phyloP scores from a whole-genome alignment of 2,797 vertebrate species.

The Silurus aristotelis region DNA sequence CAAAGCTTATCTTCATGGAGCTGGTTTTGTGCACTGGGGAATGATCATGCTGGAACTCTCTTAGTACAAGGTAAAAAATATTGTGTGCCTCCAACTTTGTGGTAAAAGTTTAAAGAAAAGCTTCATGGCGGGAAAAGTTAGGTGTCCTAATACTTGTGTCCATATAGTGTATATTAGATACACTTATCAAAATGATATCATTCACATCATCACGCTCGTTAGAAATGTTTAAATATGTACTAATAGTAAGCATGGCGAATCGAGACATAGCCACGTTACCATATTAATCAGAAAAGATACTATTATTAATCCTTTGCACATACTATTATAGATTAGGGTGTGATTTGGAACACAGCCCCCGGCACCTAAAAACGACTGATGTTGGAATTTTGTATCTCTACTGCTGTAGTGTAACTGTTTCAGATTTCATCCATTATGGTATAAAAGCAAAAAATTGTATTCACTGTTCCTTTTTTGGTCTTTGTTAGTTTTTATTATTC shows the following conservation, averaged over 20 bases:
- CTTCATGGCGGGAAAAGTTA: no score
- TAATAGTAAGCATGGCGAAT: no score
- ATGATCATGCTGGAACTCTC: no score
- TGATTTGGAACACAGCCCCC: not conserved
- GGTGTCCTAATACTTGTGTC: no score
- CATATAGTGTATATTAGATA: no score
- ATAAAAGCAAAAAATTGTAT: not conserved
- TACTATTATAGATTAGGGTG: not conserved
- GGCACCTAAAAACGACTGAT: not conserved
- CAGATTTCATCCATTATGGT: not conserved
- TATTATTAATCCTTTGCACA: not conserved
- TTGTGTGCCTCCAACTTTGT: no score
- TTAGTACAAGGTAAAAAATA: no score
- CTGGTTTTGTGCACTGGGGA: no score
- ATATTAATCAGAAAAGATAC: not conserved
- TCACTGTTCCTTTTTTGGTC: not conserved
- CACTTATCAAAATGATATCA: not conserved
- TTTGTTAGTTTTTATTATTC: not conserved
- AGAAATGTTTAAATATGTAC: no score
- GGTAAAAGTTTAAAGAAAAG: no score
- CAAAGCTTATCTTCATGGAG: no score
- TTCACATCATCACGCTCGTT: not conserved
- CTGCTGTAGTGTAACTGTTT: not conserved
- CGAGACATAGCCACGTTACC: not conserved
- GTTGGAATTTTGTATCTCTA: not conserved